phyloP scores from a whole-genome alignment of 2,113 vertebrate species.

The Rattus rattus region DNA sequence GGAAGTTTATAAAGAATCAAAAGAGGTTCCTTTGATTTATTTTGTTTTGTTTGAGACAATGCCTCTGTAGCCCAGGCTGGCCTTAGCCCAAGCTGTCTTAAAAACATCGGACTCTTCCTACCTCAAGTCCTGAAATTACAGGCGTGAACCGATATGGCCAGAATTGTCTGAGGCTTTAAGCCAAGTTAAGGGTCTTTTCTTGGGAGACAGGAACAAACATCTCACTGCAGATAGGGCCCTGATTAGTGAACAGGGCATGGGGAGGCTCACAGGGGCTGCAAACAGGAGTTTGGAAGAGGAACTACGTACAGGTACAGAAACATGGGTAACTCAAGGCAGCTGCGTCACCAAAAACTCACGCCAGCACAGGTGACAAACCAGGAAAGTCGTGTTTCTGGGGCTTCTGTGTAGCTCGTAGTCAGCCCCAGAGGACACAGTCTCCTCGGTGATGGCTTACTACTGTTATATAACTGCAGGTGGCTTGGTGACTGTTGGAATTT shows the following conservation, averaged over 20 bases:
- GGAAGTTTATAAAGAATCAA: slow-evolving; percentile 4
- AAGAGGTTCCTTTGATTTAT: not conserved
- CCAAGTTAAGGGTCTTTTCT: not conserved
- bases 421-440: not conserved
- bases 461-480: no score
- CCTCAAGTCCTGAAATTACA: not conserved
- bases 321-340: not conserved
- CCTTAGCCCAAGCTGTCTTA: not conserved
- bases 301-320: not conserved
- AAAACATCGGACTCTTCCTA: not conserved
- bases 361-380: not conserved
- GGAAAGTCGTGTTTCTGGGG: not conserved
- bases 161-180: not conserved
- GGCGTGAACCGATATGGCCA: not conserved
- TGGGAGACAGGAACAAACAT: not conserved
- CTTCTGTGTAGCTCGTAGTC: not conserved
- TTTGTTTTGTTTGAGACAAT: not conserved
- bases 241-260: not conserved
- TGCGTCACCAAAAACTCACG: not conserved
- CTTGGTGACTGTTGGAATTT: not conserved
- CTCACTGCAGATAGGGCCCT: not conserved
- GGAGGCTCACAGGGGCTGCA: not conserved
- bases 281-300: no score
- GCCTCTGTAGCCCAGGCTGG: not conserved
- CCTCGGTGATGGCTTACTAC: not conserved